A percentile compares a stretch with the other conserved stretches of the same genome.
Evolutionary conservation across 2,888 invertebrate species (phyloP).

Genomic region (Margaritifera margaritifera): DNA sequence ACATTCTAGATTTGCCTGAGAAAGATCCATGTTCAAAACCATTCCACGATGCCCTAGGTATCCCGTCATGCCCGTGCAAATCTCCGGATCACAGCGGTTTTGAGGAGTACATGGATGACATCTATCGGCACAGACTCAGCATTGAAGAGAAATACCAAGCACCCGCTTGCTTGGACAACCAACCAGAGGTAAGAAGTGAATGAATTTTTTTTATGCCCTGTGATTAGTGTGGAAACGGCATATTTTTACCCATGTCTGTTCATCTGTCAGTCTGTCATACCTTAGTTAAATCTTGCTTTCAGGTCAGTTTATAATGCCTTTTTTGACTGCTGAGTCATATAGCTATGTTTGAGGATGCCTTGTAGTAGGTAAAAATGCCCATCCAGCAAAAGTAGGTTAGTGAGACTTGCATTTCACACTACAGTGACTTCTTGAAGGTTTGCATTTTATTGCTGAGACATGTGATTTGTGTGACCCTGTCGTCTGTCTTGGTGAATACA

Average conservation of each 20-base stretch:
- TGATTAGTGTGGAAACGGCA: not conserved
- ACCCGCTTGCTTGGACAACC: constrained; percentile 44
- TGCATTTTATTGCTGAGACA: too few relatives aligned
- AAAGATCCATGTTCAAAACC: constrained; percentile 3
- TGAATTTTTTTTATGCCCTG: not conserved
- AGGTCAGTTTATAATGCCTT: too few relatives aligned
- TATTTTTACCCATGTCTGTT: not conserved
- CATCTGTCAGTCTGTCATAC: not conserved
- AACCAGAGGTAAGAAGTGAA: constrained; percentile 46
- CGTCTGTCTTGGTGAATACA: too few relatives aligned
- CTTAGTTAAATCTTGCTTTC: too few relatives aligned
- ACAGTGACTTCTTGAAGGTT: too few relatives aligned
- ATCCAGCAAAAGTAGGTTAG: too few relatives aligned
- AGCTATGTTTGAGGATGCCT: too few relatives aligned
- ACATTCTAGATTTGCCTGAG: constrained; percentile 36
- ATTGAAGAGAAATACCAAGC: constrained; percentile 53
- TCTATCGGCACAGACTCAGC: constrained; percentile 50
- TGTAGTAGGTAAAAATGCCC: too few relatives aligned
- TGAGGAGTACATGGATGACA: constrained; percentile 48
- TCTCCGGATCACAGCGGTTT: constrained; percentile 46
- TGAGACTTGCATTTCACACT: too few relatives aligned
- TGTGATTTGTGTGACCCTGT: too few relatives aligned
- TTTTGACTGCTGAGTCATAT: too few relatives aligned
- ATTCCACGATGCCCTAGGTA: not conserved
- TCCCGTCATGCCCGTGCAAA: constrained; percentile 14